Conservation (phyloP, 2,797 vertebrate species). For the Coreius guichenoti region DNA sequence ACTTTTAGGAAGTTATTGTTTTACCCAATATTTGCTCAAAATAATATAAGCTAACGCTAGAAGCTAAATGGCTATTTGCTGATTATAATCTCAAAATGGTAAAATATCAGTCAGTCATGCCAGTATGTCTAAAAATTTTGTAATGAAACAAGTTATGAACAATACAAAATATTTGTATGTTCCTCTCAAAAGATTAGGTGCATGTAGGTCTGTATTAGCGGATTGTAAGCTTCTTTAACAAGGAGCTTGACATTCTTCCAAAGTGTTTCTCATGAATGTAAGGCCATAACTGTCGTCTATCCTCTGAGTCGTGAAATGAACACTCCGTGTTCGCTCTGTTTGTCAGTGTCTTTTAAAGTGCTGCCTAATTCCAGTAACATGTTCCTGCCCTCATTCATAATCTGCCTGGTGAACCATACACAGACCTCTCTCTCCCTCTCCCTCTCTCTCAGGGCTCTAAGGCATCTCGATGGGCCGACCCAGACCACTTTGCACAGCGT, state of each 20-base stretch:
- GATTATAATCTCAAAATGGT: background rate
- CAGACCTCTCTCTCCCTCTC: constrained; percentile 21
- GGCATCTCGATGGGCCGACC: constrained; percentile 83
- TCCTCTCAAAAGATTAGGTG: background rate
- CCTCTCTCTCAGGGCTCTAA: constrained; percentile 74
- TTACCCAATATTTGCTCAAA: background rate
- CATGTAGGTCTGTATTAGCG: background rate
- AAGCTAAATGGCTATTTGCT: background rate
- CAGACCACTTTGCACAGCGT: constrained; percentile 84
- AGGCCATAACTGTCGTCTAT: constrained; percentile 19
- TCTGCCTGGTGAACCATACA: constrained; percentile 18
- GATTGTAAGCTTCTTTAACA: constrained; percentile 11
- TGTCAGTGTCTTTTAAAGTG: constrained; percentile 31
- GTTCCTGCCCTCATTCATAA: constrained; percentile 38
- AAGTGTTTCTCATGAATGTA: constrained; percentile 12
- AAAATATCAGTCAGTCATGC: background rate
- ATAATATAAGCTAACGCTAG: background rate
- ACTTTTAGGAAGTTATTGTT: background rate
- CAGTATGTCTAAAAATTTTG: background rate
- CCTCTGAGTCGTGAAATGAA: constrained; percentile 45
- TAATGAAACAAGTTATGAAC: background rate
- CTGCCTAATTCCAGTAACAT: constrained; percentile 42
- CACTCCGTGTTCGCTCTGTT: constrained; percentile 26
- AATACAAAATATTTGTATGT: background rate
- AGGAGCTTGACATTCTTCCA: background rate